Percentiles rank a stretch among this genome's conserved stretches.
Evolutionary conservation across 2,797 vertebrate genomes (phyloP).

Genomic region (Protosalanx chinensis): DNA sequence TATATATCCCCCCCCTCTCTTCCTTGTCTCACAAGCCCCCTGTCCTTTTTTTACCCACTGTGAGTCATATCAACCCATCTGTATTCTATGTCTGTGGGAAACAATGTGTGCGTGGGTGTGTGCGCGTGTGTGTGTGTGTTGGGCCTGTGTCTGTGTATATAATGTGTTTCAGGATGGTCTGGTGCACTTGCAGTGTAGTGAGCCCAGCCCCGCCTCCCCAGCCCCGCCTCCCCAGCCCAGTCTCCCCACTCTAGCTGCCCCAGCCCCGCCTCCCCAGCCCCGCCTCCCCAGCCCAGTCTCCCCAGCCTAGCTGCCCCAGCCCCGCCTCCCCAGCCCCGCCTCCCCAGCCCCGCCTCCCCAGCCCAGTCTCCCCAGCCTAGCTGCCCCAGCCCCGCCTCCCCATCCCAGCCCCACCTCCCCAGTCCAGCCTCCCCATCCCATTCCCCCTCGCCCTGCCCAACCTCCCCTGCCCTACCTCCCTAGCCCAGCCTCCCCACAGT

Average conservation of each 20-base stretch:
- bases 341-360: too few species aligned
- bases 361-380: too few species aligned
- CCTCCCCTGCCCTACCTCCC: too few species aligned
- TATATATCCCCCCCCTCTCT: not conserved
- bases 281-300: not conserved
- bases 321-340: not conserved
- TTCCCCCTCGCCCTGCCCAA: too few species aligned
- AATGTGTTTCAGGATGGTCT: not conserved
- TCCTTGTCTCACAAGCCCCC: not conserved
- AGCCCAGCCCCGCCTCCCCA: not conserved
- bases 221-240: too few species aligned
- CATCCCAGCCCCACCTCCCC: not conserved
- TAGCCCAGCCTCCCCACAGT: not conserved
- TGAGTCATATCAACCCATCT: slow-evolving; percentile 1
- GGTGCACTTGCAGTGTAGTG: not conserved
- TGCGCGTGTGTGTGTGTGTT: not conserved
- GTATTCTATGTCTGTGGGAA: not conserved
- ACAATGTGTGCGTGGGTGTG: not conserved
- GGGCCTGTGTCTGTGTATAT: not conserved
- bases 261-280: not conserved
- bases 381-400: too few species aligned
- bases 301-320: too few species aligned
- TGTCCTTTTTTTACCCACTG: not conserved
- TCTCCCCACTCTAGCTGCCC: too few species aligned
- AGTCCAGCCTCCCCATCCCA: not conserved